These are phyloP conservation scores for Pseudeuparius sepicola DNA, from an alignment of 2,888 invertebrate genomes.

Conservation along the genomic window DNA sequence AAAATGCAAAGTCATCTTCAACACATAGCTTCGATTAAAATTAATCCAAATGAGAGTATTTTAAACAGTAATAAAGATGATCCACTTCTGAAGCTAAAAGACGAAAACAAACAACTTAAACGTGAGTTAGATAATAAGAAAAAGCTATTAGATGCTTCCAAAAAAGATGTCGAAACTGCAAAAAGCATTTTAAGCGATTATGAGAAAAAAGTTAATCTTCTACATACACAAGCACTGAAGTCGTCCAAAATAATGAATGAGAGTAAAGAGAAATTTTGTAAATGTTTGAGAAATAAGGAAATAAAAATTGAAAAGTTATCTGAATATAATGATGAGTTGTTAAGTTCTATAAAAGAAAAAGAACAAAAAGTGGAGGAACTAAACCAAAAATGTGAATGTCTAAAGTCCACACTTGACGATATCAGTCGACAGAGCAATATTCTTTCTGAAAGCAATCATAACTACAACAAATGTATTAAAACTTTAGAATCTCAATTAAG, in stretches of 20 bases:
- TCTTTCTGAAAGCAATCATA: conserved; percentile 20
- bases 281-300: conserved; percentile 25
- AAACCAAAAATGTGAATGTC: conserved; percentile 16
- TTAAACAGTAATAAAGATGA: too few species aligned
- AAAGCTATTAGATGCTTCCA: conserved; percentile 18
- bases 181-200: conserved; percentile 25
- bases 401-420: conserved; percentile 19
- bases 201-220: conserved; percentile 24
- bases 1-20: conserved; percentile 23
- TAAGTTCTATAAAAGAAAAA: conserved; percentile 17
- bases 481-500: conserved; percentile 21
- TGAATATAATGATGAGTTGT: conserved; percentile 19
- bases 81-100: not conserved
- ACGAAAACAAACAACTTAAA: conserved; percentile 12
- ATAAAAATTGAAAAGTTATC: conserved; percentile 22
- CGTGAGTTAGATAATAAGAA: conserved; percentile 23
- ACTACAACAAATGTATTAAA: conserved; percentile 21
- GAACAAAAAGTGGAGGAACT: conserved; percentile 19
- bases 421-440: conserved; percentile 17
- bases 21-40: conserved; percentile 15
- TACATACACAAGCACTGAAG: conserved; percentile 26
- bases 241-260: conserved; percentile 26
- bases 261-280: conserved; percentile 27
- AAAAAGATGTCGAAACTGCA: conserved; percentile 23
- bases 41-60: too few species aligned